Conservation (phyloP, 2,888 invertebrate genomes). For the Hyppa rectilinea region DNA sequence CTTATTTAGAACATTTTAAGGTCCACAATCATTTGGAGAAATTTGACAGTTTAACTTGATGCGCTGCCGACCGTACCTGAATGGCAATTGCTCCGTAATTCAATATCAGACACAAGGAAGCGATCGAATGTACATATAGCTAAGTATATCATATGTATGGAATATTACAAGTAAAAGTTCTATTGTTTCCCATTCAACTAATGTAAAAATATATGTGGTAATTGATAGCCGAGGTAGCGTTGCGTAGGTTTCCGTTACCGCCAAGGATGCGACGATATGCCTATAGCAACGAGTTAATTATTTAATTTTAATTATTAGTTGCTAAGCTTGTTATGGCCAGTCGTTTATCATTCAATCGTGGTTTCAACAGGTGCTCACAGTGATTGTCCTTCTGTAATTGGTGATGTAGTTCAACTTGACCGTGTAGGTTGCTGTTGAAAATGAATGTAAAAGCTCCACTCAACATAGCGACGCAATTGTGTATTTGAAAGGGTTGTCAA, state of each 20-base stretch:
- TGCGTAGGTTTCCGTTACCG: slow-evolving; percentile 52
- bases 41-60: no score
- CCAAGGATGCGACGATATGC: slow-evolving; percentile 51
- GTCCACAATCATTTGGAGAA: no score
- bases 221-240: slow-evolving; percentile 35
- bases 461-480: no score
- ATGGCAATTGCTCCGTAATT: slow-evolving; percentile 2
- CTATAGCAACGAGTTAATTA: slow-evolving; percentile 10
- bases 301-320: slow-evolving; percentile 26
- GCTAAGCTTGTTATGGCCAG: slow-evolving; percentile 24
- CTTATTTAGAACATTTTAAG: no score
- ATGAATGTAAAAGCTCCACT: no score
- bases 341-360: slow-evolving; percentile 27
- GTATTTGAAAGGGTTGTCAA: no score
- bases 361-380: slow-evolving; percentile 34
- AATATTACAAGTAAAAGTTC: slow-evolving; percentile 36
- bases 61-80: no score
- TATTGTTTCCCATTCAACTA: slow-evolving; percentile 17
- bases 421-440: background rate
- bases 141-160: background rate
- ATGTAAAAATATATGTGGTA: slow-evolving; percentile 37
- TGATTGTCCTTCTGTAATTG: slow-evolving; percentile 32
- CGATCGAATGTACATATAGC: background rate
- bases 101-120: slow-evolving; percentile 18
- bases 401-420: slow-evolving; percentile 46